Base-by-base conservation (phyloP, 2,797 vertebrate species). In the Sebastiscus tertius region DNA sequence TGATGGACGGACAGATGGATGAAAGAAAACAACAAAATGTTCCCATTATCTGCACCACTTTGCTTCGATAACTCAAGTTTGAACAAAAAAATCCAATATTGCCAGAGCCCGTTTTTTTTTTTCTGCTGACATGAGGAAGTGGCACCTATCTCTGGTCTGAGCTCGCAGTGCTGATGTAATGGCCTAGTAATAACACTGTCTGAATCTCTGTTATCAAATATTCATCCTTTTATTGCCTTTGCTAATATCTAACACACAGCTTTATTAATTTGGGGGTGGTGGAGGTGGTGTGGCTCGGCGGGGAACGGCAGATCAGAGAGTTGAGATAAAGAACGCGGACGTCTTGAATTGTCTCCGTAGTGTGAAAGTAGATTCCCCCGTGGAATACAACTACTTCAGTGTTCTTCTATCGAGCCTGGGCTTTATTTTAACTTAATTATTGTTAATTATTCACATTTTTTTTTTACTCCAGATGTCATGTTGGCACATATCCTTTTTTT, bases 161-260 rank as follows among this genome's bases (percentile, higher is more conserved):
- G 90, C 89, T 87, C 79, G 79, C 86, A 61, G 82, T 39, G 85
- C 84, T 93, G 90, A 92, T 92, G 93, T 93, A 94, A 95, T 73
- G 83, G 90, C 85, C 88, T 42, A 76, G 93, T 94, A 95, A 95
- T 94, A 95, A 93, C 89, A 90, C 69, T 79, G 88, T 87, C 87
- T 82, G 87, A 92, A 93, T 93, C 90, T 89, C 88, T 81, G 89
- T 87, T 88, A 95, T 96, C 90, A 96, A 95, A 95, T 96, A 96
- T 95, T 94, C 88, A 95, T 94, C 87, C 86, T 90, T 94, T 95
- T 95, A 96, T 95, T 95, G 95, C 92, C 82, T 92, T 6, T 84
- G 90, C 92, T 95, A 96, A 96, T 95, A 95, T 95, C 91, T 73
- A 89, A 94, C 88, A 91, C 89, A 77, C 84, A 75, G 89, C 87